These are phyloP conservation scores for Steinernema carpocapsae DNA, from an alignment of 2,888 invertebrate species.

Conservation along the genomic window DNA sequence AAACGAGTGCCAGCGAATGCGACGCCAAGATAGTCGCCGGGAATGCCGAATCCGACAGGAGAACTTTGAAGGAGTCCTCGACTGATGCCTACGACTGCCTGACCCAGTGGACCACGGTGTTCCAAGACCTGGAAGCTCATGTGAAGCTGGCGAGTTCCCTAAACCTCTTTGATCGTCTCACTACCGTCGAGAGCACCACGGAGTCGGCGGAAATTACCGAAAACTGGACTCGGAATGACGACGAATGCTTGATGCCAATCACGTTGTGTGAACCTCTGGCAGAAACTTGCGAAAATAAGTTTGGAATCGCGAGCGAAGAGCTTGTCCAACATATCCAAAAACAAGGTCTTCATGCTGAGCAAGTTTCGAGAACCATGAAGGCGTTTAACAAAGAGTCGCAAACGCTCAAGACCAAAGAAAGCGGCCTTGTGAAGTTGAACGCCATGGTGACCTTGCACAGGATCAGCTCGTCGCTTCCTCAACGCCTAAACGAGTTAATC, in stretches of 20 bases:
- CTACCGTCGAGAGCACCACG: constrained; percentile 52
- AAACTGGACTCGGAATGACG: constrained; percentile 38
- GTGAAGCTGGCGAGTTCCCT: constrained; percentile 36
- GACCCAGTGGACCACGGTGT: constrained; percentile 58
- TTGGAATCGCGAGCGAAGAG: background rate
- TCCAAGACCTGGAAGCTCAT: constrained; percentile 60
- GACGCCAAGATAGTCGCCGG: background rate
- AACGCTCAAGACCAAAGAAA: background rate
- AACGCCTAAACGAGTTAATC: constrained; percentile 45
- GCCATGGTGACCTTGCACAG: constrained; percentile 58
- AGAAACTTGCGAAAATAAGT: constrained; percentile 14
- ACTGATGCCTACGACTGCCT: constrained; percentile 56
- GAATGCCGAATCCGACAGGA: constrained; percentile 23
- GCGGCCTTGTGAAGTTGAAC: constrained; percentile 43
- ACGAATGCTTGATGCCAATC: constrained; percentile 37
- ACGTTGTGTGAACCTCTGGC: constrained; percentile 39
- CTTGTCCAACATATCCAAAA: background rate
- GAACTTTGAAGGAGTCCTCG: constrained; percentile 46
- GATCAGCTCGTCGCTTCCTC: constrained; percentile 51
- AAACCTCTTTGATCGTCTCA: constrained; percentile 47
- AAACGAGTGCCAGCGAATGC: background rate
- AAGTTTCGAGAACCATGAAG: background rate
- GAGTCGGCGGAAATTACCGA: constrained; percentile 49
- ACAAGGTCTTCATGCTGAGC: background rate
- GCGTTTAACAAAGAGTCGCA: background rate